These are phyloP conservation scores for Troilus luridus DNA, from an alignment of 2,888 invertebrate species.

Conservation along the genomic window DNA sequence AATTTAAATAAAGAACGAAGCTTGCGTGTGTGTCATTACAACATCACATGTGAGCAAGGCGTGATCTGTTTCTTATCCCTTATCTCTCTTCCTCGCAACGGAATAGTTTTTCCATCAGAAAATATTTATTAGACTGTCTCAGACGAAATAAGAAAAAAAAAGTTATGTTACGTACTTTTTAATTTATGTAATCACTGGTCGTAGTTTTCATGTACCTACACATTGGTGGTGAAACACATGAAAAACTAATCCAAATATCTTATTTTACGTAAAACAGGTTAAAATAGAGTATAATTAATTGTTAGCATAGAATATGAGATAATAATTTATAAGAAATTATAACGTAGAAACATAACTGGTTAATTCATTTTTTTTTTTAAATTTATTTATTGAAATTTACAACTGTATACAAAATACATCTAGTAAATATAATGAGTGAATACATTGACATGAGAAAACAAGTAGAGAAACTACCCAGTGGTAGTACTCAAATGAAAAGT, in stretches of 20 bases:
- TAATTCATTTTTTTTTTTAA: no score
- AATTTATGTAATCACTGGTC: neutral
- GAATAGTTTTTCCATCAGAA: slow-evolving; percentile 46
- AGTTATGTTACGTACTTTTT: neutral
- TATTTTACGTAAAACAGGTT: neutral
- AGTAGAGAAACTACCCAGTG: no score
- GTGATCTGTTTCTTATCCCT: slow-evolving; percentile 44
- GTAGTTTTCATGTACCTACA: neutral
- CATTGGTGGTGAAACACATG: neutral
- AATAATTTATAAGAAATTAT: neutral
- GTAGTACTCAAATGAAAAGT: no score
- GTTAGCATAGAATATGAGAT: neutral
- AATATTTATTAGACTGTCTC: slow-evolving; percentile 33
- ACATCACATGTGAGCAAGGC: slow-evolving; percentile 30
- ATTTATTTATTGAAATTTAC: no score
- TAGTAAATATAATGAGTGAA: no score
- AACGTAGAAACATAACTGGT: no score
- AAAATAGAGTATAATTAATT: neutral
- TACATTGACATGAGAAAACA: no score
- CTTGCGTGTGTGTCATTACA: slow-evolving; percentile 39
- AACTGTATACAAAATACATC: no score
- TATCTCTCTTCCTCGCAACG: slow-evolving; percentile 34
- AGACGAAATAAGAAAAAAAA: neutral
- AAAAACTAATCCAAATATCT: neutral
- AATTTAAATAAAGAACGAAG: slow-evolving; percentile 2